Evolutionary conservation across 1,140 invertebrate species (phyloP), one percentile per base, ranked within the genome.

Genomic region (Carcinoscorpius rotundicauda): DNA sequence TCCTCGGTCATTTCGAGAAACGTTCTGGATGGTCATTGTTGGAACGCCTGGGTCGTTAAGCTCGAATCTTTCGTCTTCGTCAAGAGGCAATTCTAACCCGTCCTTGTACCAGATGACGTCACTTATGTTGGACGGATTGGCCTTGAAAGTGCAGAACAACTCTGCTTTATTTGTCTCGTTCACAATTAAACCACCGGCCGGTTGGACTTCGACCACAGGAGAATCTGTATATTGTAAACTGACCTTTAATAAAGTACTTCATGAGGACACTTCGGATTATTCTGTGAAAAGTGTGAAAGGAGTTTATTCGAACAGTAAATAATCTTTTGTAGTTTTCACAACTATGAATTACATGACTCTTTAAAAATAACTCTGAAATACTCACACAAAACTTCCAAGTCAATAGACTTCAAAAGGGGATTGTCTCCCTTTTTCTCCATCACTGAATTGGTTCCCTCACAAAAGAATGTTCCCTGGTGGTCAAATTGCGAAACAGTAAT

Each of bases 1-100:
- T 51, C 90, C 91, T 73, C 85, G 83, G 76, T 93, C 90, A 9
- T 82, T 80, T 52, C 87, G 81, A 3, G 83, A 83, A 0, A 88
- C 83, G 70, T 90, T 86, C 70, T 84, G 83, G 64, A 95, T 88
- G 11, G 86, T 82, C 5, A 93, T 79, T 5, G 70, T 70, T 6
- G 73, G 73, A 51, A 68, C 68, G 6, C 61, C 61, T 6, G 58
- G 52, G 5, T 48, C 51, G n/a, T 51, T 65, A 48, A 52, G 61
- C 48, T 66, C 64, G 11, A 65, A 67, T 11, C 65, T 65, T 3
- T 60, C 57, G 4, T 48, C 51, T 4, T 66, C 68, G 4, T 70
- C 57, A 10, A 69, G 53, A 51, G 64, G 61, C 51, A 74, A 51
- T 49, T 29, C 52, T 58, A 68, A 51, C n/a, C 60, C 69, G 58